phyloP scores from a whole-genome alignment of 2,113 vertebrate species.

The Symphodus melops region DNA sequence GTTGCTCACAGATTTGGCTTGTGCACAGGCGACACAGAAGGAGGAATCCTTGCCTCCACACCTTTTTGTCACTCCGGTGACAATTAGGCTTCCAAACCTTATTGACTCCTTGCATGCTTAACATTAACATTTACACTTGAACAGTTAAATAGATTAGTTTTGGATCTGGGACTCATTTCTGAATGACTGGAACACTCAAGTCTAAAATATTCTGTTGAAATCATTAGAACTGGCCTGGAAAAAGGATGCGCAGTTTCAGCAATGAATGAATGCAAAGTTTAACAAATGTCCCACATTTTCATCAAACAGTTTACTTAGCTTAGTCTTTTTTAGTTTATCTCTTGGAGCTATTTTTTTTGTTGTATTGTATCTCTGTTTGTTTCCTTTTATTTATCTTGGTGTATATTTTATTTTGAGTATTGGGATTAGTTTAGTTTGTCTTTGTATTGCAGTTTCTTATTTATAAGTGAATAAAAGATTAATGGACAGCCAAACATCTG shows the following conservation, averaged over 20 bases:
- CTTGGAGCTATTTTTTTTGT: too few relatives aligned
- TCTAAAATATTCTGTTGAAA: background rate
- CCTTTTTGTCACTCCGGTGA: constrained; percentile 56
- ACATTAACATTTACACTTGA: background rate
- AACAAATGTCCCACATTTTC: too few relatives aligned
- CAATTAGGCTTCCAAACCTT: constrained; percentile 60
- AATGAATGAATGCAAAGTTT: too few relatives aligned
- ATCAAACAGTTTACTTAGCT: too few relatives aligned
- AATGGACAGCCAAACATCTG: background rate
- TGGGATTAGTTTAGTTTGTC: too few relatives aligned
- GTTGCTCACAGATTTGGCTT: constrained; percentile 73
- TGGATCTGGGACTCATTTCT: background rate
- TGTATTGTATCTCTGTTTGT: too few relatives aligned
- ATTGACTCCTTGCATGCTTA: constrained; percentile 23
- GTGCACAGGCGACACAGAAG: constrained; percentile 54
- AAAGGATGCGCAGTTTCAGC: too few relatives aligned
- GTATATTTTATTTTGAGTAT: too few relatives aligned
- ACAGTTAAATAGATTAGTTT: background rate
- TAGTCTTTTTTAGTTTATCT: too few relatives aligned
- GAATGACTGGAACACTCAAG: background rate
- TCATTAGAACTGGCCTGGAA: background rate
- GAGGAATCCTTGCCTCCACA: constrained; percentile 38
- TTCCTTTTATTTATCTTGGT: too few relatives aligned
- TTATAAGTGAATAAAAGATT: too few relatives aligned
- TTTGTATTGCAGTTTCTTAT: too few relatives aligned